Evolutionary conservation across 2,888 invertebrate species (phyloP).

Genomic region (Dryobota labecula): DNA sequence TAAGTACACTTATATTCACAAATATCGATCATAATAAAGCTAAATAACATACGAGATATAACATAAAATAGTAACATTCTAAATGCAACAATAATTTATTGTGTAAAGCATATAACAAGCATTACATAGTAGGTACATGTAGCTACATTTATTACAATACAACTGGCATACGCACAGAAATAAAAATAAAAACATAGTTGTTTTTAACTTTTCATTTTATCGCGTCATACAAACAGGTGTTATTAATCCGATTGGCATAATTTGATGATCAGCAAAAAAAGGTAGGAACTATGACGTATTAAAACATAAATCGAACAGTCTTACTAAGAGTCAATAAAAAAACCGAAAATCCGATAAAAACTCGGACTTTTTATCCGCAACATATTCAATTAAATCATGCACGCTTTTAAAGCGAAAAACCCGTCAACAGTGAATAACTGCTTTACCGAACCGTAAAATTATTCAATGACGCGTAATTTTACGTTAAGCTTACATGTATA

Average conservation of each 20-base stretch:
- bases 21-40: neutral
- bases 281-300: slow-evolving; percentile 45
- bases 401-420: slow-evolving; percentile 28
- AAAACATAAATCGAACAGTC: slow-evolving; percentile 7
- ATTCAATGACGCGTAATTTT: slow-evolving; percentile 55
- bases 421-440: slow-evolving; percentile 42
- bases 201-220: too few relatives aligned
- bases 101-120: slow-evolving; percentile 3
- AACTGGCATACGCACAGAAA: neutral
- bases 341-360: neutral
- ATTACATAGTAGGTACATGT: neutral
- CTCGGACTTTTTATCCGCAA: slow-evolving; percentile 5
- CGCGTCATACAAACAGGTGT: neutral
- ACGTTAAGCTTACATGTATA: slow-evolving; percentile 30
- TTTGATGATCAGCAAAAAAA: slow-evolving; percentile 9
- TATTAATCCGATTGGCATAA: neutral
- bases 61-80: neutral
- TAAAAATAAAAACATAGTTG: slow-evolving; percentile 1
- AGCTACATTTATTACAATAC: neutral
- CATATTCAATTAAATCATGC: slow-evolving; percentile 25
- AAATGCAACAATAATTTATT: neutral
- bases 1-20: neutral
- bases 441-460: slow-evolving; percentile 46
- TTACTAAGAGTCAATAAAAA: slow-evolving; percentile 1
- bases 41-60: neutral